Conservation (phyloP, 2,113 vertebrate genomes). For the Centropus unirufus region DNA sequence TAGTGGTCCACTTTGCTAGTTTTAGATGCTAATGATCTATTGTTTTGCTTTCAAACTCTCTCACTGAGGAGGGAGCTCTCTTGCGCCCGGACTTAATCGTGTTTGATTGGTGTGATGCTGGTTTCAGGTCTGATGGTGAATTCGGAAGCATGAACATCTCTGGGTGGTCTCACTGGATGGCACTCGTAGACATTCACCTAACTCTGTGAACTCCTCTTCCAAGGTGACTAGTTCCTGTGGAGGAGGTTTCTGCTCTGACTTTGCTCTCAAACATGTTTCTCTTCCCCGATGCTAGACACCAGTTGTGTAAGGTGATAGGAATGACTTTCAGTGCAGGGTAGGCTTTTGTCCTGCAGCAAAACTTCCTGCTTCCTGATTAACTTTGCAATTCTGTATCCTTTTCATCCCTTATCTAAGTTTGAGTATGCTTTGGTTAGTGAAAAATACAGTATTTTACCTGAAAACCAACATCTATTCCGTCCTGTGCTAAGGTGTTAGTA, state of each 20-base stretch:
- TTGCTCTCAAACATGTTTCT: neutral
- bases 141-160: neutral
- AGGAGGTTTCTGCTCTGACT: neutral
- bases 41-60: neutral
- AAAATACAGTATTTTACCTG: neutral
- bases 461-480: neutral
- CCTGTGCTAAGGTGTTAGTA: neutral
- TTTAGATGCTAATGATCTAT: neutral
- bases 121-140: neutral
- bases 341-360: neutral
- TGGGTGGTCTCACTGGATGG: neutral
- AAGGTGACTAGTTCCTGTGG: neutral
- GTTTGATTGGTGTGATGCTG: neutral
- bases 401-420: neutral
- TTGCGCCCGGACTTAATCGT: neutral
- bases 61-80: neutral
- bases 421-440: neutral
- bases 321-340: neutral
- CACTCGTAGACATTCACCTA: neutral
- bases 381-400: neutral
- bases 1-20: accelerated
- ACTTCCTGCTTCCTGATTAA: neutral
- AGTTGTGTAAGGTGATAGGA: neutral
- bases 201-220: neutral
- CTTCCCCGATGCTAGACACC: neutral